Percentiles rank a stretch among this genome's conserved stretches.
These are phyloP conservation scores for Drosophila robusta DNA, from an alignment of 2,888 invertebrate species.

Conservation along the genomic window DNA sequence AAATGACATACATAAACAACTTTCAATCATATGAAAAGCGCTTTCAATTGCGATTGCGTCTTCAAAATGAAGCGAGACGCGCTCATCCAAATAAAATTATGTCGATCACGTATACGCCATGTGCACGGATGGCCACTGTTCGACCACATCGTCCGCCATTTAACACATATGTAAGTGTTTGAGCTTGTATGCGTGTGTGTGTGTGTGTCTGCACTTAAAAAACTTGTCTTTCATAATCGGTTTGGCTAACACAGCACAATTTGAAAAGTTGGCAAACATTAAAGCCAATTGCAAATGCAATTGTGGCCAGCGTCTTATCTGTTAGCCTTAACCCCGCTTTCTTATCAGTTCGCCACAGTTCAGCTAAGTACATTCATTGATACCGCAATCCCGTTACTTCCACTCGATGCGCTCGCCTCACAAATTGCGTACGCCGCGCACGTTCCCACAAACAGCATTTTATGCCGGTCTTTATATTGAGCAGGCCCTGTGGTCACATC, in stretches of 20 bases:
- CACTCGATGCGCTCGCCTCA: conserved; percentile 10
- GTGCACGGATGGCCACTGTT: conserved; percentile 21
- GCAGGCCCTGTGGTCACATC: conserved; percentile 41
- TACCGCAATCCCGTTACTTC: conserved; percentile 1
- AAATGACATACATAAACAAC: conserved; percentile 60
- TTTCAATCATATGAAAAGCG: conserved; percentile 76
- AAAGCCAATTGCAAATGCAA: conserved; percentile 54
- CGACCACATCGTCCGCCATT: conserved; percentile 14
- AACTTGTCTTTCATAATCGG: conserved; percentile 46
- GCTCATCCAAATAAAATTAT: conserved; percentile 54
- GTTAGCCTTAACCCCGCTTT: conserved; percentile 65
- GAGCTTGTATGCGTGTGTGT: not conserved
- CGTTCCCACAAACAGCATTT: conserved; percentile 69
- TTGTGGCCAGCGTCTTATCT: conserved; percentile 19
- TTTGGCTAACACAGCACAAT: conserved; percentile 38
- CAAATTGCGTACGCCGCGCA: conserved; percentile 47
- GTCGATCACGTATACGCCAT: conserved; percentile 72
- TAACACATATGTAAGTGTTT: conserved; percentile 4
- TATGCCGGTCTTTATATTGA: conserved; percentile 65
- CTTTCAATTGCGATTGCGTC: conserved; percentile 71
- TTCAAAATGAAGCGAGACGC: conserved; percentile 55
- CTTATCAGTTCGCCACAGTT: conserved; percentile 16
- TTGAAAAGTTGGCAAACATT: conserved; percentile 38
- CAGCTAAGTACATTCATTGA: not conserved
- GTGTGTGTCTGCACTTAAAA: conserved; percentile 12